Base-by-base conservation (phyloP, 2,888 invertebrate species). In the Acheta domesticus region DNA sequence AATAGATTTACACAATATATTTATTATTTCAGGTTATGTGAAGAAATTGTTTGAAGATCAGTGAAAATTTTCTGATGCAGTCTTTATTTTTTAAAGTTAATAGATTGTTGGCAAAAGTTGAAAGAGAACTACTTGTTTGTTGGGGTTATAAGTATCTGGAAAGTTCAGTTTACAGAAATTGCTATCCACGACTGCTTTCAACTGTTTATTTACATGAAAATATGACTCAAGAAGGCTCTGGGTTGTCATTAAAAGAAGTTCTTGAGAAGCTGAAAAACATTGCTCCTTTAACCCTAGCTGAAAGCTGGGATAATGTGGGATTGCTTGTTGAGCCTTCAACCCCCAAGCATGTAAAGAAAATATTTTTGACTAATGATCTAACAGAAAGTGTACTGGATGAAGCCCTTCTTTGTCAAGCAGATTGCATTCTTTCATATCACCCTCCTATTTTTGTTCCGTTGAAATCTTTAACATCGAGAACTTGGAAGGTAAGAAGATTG, bases 251-350 rank as follows among this genome's bases (percentile, higher is more conserved):
- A 81, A 84, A 84, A 20, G 87, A 87, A 81, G 89, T 94, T 4
- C 85, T 94, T 74, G 84, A 87, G 16, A 88, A 88, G 79, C 87
- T 96, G 81, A 91, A 94, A 84, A 86, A 88, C 12, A 93, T 93
- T 87, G 95, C 96, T 1, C 91, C 94, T 12, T 86, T 90, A 50
- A 86, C 88, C 2, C 87, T 93, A 19, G 95, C 97, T 4, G 96
- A 93, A 84, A 90, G 90, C 78, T 98, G 98, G 98, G 98, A 98
- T 86, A 98, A 98, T 87, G 97, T 97, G 78, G 98, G 98, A 0
- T 88, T 98, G 2, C 88, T 98, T 48, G 91, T 98, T 16, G 95
- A 98, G 85, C 97, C 97, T 0, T 87, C 87, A 48, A 88, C 90
- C 48, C 87, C 90, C 76, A 89, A 82, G 83, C 84, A 86, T 11